Evolutionary conservation across 1,140 invertebrate species (phyloP).

Genomic region (Trichogramma pretiosum): DNA sequence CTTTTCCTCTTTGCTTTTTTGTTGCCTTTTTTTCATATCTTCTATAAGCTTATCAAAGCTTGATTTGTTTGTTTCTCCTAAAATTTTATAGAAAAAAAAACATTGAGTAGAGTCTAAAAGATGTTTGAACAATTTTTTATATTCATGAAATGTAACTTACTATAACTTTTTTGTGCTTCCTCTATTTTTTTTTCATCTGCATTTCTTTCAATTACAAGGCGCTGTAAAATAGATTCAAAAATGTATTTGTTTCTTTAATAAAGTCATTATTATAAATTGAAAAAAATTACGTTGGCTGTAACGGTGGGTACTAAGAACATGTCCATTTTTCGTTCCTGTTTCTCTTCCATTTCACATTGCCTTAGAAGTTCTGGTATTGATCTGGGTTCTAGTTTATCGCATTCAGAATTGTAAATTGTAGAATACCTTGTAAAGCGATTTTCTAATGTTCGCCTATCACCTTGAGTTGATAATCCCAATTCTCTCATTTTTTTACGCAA

Average conservation of each 20-base stretch:
- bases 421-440: slow-evolving; percentile 41
- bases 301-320: slow-evolving; percentile 8
- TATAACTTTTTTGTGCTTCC: slow-evolving; percentile 39
- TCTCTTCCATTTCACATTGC: slow-evolving; percentile 44
- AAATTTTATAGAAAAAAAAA: slow-evolving; percentile 22
- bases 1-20: slow-evolving; percentile 7
- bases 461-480: slow-evolving; percentile 41
- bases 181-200: slow-evolving; percentile 38
- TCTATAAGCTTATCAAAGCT: slow-evolving; percentile 36
- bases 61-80: slow-evolving; percentile 34
- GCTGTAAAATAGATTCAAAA: slow-evolving; percentile 31
- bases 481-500: slow-evolving; percentile 47
- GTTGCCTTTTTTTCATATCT: slow-evolving; percentile 26
- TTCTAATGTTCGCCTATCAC: slow-evolving; percentile 44
- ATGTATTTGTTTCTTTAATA: slow-evolving; percentile 1
- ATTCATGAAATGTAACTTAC: too few species aligned
- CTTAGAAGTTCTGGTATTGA: slow-evolving; percentile 38
- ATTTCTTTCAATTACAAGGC: slow-evolving; percentile 34
- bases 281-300: neutral
- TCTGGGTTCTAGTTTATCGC: slow-evolving; percentile 42
- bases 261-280: slow-evolving; percentile 4
- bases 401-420: slow-evolving; percentile 46
- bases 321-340: slow-evolving; percentile 33
- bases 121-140: too few species aligned
- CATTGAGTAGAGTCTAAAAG: too few species aligned